Percentiles rank a stretch among this genome's conserved stretches.
Conservation (phyloP, 2,797 vertebrate species). For the Alosa sapidissima region DNA sequence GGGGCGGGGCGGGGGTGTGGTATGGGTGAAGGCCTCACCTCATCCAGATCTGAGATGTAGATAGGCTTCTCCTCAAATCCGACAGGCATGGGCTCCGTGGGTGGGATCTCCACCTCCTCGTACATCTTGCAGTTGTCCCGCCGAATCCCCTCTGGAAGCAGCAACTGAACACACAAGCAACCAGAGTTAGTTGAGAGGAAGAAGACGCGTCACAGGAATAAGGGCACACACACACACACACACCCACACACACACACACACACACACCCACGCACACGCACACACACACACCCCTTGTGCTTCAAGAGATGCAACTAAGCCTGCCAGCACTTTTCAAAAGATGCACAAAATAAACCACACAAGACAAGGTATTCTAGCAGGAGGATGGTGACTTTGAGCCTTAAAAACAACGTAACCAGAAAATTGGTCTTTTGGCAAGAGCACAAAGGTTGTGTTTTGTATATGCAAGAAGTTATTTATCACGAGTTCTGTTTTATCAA, state of each 20-base stretch:
- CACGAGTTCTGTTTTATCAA: background rate
- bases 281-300: background rate
- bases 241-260: conserved; percentile 36
- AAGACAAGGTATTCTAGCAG: background rate
- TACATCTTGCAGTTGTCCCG: conserved; percentile 92
- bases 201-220: no score
- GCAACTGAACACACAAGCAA: conserved; percentile 72
- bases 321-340: background rate
- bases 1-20: no score
- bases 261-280: conserved; percentile 26
- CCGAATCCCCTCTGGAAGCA: conserved; percentile 90
- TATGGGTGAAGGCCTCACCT: conserved; percentile 69
- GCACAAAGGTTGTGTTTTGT: no score
- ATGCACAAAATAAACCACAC: background rate
- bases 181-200: conserved; percentile 22
- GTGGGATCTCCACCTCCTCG: conserved; percentile 93
- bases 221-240: conserved; percentile 30
- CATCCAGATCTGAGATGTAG: conserved; percentile 90
- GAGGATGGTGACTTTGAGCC: background rate
- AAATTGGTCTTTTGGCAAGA: background rate
- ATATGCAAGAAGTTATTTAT: background rate
- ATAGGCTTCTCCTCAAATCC: conserved; percentile 91
- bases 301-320: background rate
- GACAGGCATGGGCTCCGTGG: conserved; percentile 86
- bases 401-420: background rate